Conservation (phyloP, 2,113 vertebrate species). For the Regulus satrapa region DNA sequence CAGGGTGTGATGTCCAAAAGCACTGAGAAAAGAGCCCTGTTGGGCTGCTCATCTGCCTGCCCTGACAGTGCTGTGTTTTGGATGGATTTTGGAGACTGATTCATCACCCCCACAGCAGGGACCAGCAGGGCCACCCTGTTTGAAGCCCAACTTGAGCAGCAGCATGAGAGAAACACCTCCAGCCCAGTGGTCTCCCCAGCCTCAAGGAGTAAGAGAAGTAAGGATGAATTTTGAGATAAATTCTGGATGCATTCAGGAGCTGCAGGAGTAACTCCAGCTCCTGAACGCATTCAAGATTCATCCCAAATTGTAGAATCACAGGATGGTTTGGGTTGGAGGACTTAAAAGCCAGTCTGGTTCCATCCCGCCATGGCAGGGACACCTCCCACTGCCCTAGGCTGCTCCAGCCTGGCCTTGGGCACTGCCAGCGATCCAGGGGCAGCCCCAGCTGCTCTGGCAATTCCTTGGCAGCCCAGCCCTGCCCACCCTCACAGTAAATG, state of each 20-base stretch:
- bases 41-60: background rate
- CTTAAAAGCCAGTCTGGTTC: background rate
- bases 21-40: background rate
- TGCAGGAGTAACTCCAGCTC: background rate
- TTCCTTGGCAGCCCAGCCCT: background rate
- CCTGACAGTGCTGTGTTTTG: background rate
- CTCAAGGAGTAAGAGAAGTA: background rate
- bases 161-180: accelerated
- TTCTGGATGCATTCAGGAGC: background rate
- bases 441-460: background rate
- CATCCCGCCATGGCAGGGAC: background rate
- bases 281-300: background rate
- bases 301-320: background rate
- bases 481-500: background rate
- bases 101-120: accelerated
- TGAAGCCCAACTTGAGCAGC: background rate
- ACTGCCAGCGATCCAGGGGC: background rate
- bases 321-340: background rate
- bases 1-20: background rate
- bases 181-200: background rate
- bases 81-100: background rate
- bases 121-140: no score
- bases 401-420: background rate
- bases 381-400: no score
- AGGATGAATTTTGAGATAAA: background rate